A percentile compares a stretch with the other conserved stretches of the same genome.
Evolutionary conservation across 1,140 invertebrate genomes (phyloP).

Genomic region (Drosophila murphyi): DNA sequence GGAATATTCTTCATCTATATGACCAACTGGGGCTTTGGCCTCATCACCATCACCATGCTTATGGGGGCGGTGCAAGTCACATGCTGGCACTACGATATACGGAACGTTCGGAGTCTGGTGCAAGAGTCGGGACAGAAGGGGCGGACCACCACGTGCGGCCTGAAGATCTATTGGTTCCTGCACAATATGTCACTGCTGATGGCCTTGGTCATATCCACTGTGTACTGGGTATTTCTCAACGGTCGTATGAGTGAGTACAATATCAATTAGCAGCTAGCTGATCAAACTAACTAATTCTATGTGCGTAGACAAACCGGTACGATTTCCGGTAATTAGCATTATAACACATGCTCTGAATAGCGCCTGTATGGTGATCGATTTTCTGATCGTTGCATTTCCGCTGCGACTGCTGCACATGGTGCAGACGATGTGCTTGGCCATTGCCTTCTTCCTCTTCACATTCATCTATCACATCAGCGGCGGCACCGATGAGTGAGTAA

Average conservation of each 20-base stretch:
- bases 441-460: constrained; percentile 89
- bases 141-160: constrained; percentile 47
- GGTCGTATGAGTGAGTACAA: constrained; percentile 83
- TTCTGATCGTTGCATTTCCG: constrained; percentile 89
- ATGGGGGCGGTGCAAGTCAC: constrained; percentile 73
- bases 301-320: constrained; percentile 68
- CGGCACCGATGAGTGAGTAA: constrained; percentile 87
- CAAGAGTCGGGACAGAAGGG: constrained; percentile 63
- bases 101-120: constrained; percentile 54
- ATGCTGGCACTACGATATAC: constrained; percentile 72
- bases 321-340: constrained; percentile 87
- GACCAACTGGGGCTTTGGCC: constrained; percentile 90
- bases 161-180: constrained; percentile 86
- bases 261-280: background rate
- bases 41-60: constrained; percentile 84
- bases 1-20: constrained; percentile 88
- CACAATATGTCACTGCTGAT: constrained; percentile 86
- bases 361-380: constrained; percentile 89
- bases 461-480: constrained; percentile 89
- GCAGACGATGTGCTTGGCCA: constrained; percentile 87
- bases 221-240: constrained; percentile 88
- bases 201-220: constrained; percentile 87
- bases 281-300: constrained; percentile 8
- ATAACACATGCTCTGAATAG: constrained; percentile 90
- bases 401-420: constrained; percentile 89